phyloP scores from a whole-genome alignment of 2,888 invertebrate species.

The Spodoptera littoralis region DNA sequence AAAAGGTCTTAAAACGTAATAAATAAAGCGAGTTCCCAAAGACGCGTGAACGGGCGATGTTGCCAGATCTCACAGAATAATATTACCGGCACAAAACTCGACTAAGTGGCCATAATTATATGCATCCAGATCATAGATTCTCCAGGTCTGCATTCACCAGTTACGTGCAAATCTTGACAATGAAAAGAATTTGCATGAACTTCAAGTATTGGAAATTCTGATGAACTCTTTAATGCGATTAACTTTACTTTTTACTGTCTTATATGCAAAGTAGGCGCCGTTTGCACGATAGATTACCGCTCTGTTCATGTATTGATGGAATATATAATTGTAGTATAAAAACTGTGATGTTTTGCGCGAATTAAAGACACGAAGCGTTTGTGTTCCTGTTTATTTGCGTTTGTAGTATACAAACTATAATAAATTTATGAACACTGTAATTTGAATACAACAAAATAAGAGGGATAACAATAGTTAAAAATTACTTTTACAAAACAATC shows the following conservation, averaged over 20 bases:
- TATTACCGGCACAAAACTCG: conserved; percentile 22
- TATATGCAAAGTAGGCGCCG: conserved; percentile 50
- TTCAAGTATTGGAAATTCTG: conserved; percentile 43
- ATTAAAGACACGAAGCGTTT: conserved; percentile 26
- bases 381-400: conserved; percentile 34
- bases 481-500: too few species aligned
- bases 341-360: conserved; percentile 24
- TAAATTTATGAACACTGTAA: too few species aligned
- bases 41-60: conserved; percentile 21
- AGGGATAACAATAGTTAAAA: too few species aligned
- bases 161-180: conserved; percentile 63
- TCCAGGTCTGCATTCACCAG: conserved; percentile 34
- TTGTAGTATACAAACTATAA: too few species aligned
- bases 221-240: conserved; percentile 45
- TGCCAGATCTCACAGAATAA: conserved; percentile 38
- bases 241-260: conserved; percentile 49
- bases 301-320: conserved; percentile 37
- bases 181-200: conserved; percentile 57
- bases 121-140: conserved; percentile 58
- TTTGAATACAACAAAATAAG: too few species aligned
- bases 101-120: conserved; percentile 61
- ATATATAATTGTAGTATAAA: conserved; percentile 45
- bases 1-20: too few species aligned
- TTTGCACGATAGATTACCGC: conserved; percentile 53
- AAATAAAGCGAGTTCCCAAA: background rate